Base-by-base conservation (phyloP, 2,888 invertebrate species). In the Oxyteleia sp. region DNA sequence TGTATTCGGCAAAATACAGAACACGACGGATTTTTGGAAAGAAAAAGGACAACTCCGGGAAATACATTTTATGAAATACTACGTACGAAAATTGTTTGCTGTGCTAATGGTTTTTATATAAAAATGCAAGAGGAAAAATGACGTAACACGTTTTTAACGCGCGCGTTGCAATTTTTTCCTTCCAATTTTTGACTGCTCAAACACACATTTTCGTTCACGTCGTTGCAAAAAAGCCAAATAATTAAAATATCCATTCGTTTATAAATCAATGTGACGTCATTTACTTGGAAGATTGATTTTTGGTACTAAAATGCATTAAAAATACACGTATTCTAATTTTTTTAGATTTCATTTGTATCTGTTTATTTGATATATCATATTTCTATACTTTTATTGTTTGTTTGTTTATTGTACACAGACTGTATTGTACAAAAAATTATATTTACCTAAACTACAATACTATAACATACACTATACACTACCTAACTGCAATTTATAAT, bases 81-180 rank as follows among this genome's bases (percentile, higher is more conserved):
- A 5, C 16, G 18, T 35, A 15, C 7, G 11, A 18, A 57, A 57
- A 20, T 57, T 57, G 20, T 57, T 20, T 57, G 18, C 1, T 38
- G 20, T 20, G 38, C 57, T 57, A 57, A 57, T 57, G 57, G 38
- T 11, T 57, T 38, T n/a, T 20, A 38, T n/a, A 57, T 16, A 53
- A 57, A 20, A 38, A 20, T 57, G 11, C 18, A n/a, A 38, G 20
- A n/a, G 23, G 32, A 53, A 57, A 57, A 57, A 41, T 15, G 20
- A 55, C 18, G 18, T 49, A 38, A 38, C 38, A 2, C 3, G n/a
- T 38, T 57, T 38, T 57, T 4, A 16, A 32, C 16, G 23, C n/a
- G 11, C 26, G 18, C 4, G 45, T 45, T 13, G 43, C 3, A 15
- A 45, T 45, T 45, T 45, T 45, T 45, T 4, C 41, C n/a, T 35